Evolutionary conservation across 2,888 invertebrate species (phyloP).

Genomic region (Eupithecia tripunctaria): DNA sequence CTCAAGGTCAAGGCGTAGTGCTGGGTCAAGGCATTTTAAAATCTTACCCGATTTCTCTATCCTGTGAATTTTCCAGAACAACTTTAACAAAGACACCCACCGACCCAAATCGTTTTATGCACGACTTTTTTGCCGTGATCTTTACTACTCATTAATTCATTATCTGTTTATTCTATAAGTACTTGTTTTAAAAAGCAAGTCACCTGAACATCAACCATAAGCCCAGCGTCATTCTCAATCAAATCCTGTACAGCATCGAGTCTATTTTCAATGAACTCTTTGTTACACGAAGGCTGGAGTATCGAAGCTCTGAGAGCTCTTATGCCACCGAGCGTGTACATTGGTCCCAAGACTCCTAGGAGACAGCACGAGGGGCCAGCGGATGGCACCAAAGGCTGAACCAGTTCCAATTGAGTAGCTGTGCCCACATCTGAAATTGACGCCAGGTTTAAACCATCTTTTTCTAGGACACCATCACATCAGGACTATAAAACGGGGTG

Average conservation of each 20-base stretch:
- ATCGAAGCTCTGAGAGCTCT: conserved; percentile 92
- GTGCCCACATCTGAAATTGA: conserved; percentile 89
- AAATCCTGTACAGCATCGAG: conserved; percentile 91
- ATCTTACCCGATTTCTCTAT: not conserved
- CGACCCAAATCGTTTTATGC: not conserved
- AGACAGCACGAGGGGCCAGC: conserved; percentile 76
- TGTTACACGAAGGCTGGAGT: conserved; percentile 90
- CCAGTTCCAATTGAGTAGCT: conserved; percentile 90
- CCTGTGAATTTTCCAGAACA: not conserved
- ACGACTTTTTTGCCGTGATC: not conserved
- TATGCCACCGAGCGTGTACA: conserved; percentile 86
- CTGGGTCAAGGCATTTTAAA: not conserved
- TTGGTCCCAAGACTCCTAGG: conserved; percentile 75
- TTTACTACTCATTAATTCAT: not conserved
- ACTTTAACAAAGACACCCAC: not conserved
- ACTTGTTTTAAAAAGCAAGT: conserved; percentile 26
- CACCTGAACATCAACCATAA: conserved; percentile 87
- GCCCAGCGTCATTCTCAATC: conserved; percentile 86
- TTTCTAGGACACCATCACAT: not conserved
- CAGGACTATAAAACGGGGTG: too few relatives aligned
- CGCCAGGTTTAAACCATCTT: not conserved
- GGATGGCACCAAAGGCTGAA: conserved; percentile 81
- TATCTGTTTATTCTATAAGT: not conserved
- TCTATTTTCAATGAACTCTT: conserved; percentile 87
- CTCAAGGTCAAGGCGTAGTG: too few relatives aligned